Conservation (phyloP, 2,888 invertebrate genomes). For the Anthophora plumipes region DNA sequence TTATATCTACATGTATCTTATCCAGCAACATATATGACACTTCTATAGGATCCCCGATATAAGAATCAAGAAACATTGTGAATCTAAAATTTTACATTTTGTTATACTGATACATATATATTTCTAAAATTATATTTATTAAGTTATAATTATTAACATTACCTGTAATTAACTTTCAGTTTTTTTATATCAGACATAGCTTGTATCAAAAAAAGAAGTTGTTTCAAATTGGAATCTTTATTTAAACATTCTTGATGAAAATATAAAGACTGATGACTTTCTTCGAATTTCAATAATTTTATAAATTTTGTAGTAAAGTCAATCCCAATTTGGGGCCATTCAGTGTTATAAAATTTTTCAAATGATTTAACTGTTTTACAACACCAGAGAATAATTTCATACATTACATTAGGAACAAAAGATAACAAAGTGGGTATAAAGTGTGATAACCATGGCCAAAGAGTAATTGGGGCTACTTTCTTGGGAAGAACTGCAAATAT, state of each 20-base stretch:
- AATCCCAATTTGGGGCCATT: slow-evolving; percentile 78
- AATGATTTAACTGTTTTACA: slow-evolving; percentile 74
- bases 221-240: slow-evolving; percentile 74
- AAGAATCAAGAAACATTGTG: slow-evolving; percentile 72
- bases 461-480: slow-evolving; percentile 57
- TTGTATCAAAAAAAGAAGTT: slow-evolving; percentile 74
- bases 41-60: slow-evolving; percentile 73
- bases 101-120: slow-evolving; percentile 14
- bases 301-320: slow-evolving; percentile 82
- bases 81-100: slow-evolving; percentile 64
- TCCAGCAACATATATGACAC: slow-evolving; percentile 75
- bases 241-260: slow-evolving; percentile 71
- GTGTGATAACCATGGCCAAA: slow-evolving; percentile 80
- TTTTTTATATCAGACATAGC: slow-evolving; percentile 77
- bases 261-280: slow-evolving; percentile 65
- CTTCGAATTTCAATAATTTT: slow-evolving; percentile 76
- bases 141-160: slow-evolving; percentile 18
- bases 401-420: slow-evolving; percentile 73
- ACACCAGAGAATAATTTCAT: slow-evolving; percentile 78
- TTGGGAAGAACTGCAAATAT: slow-evolving; percentile 76
- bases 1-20: slow-evolving; percentile 75
- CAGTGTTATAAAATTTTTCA: slow-evolving; percentile 70
- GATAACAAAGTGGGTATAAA: slow-evolving; percentile 79
- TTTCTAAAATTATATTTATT: not conserved
- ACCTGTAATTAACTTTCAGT: slow-evolving; percentile 77